Conservation (phyloP, 23 tunicate species). For the Oikopleura albicans region DNA sequence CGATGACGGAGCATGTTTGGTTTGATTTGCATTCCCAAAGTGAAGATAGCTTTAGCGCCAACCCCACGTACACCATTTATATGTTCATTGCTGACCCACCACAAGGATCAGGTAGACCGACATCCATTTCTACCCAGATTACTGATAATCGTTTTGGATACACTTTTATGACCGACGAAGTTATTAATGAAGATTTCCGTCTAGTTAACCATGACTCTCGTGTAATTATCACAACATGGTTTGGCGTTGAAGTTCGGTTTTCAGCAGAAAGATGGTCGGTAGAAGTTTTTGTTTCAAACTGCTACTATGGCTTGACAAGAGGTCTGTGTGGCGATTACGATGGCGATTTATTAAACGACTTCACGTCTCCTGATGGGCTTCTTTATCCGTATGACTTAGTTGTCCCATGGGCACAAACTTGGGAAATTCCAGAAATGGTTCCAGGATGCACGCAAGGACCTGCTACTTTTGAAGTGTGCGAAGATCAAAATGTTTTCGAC, state of each 20-base stretch:
- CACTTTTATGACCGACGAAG: neutral
- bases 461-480: constrained; percentile 7
- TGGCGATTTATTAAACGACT: constrained; percentile 3
- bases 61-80: neutral
- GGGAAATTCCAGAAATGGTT: constrained; percentile 1
- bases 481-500: neutral
- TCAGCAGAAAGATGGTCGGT: neutral
- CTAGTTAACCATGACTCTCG: neutral
- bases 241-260: neutral
- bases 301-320: neutral
- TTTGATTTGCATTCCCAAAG: neutral
- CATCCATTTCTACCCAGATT: neutral
- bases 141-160: neutral
- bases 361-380: neutral
- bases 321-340: constrained; percentile 28
- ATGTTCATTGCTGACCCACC: constrained; percentile 2
- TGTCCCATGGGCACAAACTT: constrained; percentile 15
- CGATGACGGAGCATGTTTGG: constrained; percentile 15
- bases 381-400: neutral
- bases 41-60: neutral
- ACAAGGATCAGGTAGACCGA: neutral
- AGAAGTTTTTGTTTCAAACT: neutral
- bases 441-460: constrained; percentile 15
- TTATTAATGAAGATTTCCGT: neutral
- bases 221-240: neutral